phyloP scores from a whole-genome alignment of 2,888 invertebrate species.

The Hanleya hanleyi region DNA sequence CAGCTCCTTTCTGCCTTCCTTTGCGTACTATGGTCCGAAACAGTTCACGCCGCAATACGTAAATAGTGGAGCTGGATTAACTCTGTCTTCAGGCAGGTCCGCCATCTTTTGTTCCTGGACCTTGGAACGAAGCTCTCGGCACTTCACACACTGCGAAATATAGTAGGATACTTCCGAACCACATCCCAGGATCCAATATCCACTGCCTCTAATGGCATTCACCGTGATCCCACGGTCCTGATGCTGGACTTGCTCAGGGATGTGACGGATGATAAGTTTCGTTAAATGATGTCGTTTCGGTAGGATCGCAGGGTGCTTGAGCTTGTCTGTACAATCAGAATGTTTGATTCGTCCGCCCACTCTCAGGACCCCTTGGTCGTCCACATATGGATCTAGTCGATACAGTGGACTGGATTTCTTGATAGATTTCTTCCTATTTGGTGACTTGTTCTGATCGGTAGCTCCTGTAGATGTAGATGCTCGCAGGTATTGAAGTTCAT shows the following conservation, averaged over 20 bases:
- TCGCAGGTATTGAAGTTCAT: not conserved
- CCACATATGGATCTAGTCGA: constrained; percentile 5
- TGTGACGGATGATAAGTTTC: constrained; percentile 31
- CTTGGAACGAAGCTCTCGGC: constrained; percentile 46
- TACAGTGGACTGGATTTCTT: not conserved
- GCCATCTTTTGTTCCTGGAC: constrained; percentile 59
- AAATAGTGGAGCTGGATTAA: constrained; percentile 56
- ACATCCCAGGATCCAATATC: constrained; percentile 61
- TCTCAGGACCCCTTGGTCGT: constrained; percentile 22
- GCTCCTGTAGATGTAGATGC: not conserved
- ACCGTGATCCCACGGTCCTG: constrained; percentile 42
- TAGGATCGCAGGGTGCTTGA: constrained; percentile 32
- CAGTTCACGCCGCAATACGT: constrained; percentile 61
- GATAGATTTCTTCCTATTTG: not conserved
- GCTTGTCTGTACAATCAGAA: constrained; percentile 2
- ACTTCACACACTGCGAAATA: constrained; percentile 55
- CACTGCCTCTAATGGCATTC: constrained; percentile 37
- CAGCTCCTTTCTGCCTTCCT: constrained; percentile 45
- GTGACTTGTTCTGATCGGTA: no score
- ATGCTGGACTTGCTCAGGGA: constrained; percentile 33
- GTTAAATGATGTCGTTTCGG: constrained; percentile 24
- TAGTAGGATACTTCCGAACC: constrained; percentile 41
- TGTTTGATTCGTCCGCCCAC: constrained; percentile 32
- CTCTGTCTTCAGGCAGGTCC: constrained; percentile 59
- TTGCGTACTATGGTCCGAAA: constrained; percentile 59